Evolutionary conservation across 1,140 invertebrate species (phyloP), one percentile per base, ranked within the genome.

Genomic region (Nephila pilipes): DNA sequence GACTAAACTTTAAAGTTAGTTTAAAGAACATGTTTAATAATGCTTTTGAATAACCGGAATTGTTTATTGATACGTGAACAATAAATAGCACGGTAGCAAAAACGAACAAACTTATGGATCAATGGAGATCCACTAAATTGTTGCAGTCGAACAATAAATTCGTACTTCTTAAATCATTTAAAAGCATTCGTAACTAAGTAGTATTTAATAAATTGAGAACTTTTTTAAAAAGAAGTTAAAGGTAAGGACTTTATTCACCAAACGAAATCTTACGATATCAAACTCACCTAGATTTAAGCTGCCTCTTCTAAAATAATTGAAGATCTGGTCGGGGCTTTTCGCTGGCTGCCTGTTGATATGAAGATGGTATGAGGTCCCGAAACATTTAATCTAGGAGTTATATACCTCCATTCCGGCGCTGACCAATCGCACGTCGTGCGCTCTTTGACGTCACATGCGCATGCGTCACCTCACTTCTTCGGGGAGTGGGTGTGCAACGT

Each of bases 371-470:
- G 63, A 29, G 63, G 65, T 38, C 60, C 2, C 22, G 22, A 38
- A 69, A 55, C 36, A 69, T 88, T 88, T 75, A 88, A 88, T 88
- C 87, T 88, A 69, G 63, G 87, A 88, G 87, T 88, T 88, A 88
- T 88, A 88, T 88, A 88, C 87, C 87, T 69, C 87, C 87, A 46
- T 88, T 54, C n/a, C 36, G 60, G 20, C 22, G 1, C 22, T 22
- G 65, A 38, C 87, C 87, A 88, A 88, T 88, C 87, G 87, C 60
- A 88, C 36, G n/a, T 46, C 63, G 87, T 46, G 87, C 87, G 87
- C 87, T 88, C 54, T 75, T 54, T 75, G 32, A 88, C 87, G 87
- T 88, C 60, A 88, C 18, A 1, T 8, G 38, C 20, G 63, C 87
- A 36, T 88, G 87, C 87, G 87, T 22, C 6, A 1, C 8, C 1